These are phyloP conservation scores for Ranitomeya variabilis DNA, from an alignment of 2,113 vertebrate species.

Conservation along the genomic window DNA sequence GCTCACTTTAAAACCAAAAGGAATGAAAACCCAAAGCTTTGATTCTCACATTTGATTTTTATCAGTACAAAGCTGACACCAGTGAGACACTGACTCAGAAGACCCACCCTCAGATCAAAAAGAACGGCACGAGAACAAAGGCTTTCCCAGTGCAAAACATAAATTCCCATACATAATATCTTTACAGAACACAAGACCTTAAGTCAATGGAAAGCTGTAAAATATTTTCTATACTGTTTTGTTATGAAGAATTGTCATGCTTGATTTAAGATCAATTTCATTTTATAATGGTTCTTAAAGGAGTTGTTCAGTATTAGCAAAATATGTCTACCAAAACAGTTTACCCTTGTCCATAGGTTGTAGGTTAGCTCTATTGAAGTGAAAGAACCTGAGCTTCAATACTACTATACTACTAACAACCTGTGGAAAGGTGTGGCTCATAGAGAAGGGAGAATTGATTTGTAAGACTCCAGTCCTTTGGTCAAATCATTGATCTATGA, in stretches of 20 bases:
- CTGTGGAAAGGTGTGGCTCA: too few species aligned
- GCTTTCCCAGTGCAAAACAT: neutral
- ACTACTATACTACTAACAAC: too few species aligned
- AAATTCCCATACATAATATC: neutral
- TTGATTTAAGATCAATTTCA: neutral
- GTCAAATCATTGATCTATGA: too few species aligned
- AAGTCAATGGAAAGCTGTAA: neutral
- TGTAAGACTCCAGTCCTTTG: too few species aligned
- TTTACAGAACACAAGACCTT: too few species aligned
- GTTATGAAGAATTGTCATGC: neutral
- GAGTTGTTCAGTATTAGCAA: neutral
- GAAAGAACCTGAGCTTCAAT: too few species aligned
- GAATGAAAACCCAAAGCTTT: neutral
- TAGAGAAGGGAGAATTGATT: too few species aligned
- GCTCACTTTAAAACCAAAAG: neutral
- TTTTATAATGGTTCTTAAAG: neutral
- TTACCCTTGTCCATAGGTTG: neutral
- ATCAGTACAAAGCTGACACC: neutral
- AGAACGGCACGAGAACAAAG: neutral
- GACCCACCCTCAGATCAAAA: neutral
- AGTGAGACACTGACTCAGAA: neutral
- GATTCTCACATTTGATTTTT: neutral
- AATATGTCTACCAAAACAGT: neutral
- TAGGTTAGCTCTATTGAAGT: too few species aligned
- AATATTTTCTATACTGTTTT: neutral